A percentile compares a stretch with the other conserved stretches of the same genome.
These are phyloP conservation scores for Ailurus styani DNA, from an alignment of 2,113 vertebrate genomes.

Conservation along the genomic window DNA sequence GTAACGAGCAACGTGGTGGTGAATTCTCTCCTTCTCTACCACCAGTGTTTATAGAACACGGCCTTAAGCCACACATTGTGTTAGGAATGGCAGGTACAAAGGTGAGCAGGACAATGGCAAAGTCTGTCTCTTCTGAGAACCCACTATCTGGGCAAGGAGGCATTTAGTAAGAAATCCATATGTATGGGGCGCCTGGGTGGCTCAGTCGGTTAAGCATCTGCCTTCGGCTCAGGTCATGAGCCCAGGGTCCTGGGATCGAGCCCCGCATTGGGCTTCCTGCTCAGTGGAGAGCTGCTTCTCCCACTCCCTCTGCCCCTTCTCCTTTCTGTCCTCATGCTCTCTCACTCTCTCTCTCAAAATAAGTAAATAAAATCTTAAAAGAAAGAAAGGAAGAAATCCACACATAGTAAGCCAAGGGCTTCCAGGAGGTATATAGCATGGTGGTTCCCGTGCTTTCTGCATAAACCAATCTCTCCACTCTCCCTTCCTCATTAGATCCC, in stretches of 20 bases:
- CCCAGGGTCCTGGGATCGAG: neutral
- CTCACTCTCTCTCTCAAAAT: neutral
- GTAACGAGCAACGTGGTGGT: neutral
- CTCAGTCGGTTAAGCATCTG: too few relatives aligned
- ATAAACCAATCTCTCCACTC: neutral
- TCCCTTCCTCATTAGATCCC: neutral
- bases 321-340: too few relatives aligned
- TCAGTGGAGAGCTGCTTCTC: neutral
- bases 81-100: neutral
- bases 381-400: neutral
- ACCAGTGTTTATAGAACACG: neutral
- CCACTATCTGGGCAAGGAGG: neutral
- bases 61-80: neutral
- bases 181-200: neutral
- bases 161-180: neutral
- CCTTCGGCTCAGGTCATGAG: neutral
- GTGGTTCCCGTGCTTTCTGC: neutral
- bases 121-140: neutral
- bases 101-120: neutral
- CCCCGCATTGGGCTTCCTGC: neutral
- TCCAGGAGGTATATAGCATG: neutral
- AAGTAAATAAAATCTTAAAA: neutral
- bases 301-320: neutral
- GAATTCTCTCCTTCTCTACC: neutral
- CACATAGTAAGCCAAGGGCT: neutral